Percentiles rank a stretch among this genome's conserved stretches.
These are phyloP conservation scores for Macrobrachium nipponense DNA, from an alignment of 1,140 invertebrate species.

Conservation along the genomic window DNA sequence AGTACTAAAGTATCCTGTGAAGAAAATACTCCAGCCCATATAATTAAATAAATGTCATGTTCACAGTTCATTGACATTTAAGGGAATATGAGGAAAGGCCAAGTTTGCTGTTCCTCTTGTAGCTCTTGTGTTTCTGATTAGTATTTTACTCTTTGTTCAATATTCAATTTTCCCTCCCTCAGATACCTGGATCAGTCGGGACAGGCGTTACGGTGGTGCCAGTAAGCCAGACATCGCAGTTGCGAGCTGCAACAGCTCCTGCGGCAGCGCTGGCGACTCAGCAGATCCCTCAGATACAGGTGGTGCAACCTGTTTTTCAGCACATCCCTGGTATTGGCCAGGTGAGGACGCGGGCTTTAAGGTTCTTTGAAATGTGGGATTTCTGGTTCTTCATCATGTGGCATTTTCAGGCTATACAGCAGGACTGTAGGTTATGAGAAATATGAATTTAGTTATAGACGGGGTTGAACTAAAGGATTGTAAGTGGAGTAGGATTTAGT, in stretches of 20 bases:
- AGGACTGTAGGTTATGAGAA: too few species aligned
- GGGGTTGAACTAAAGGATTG: too few species aligned
- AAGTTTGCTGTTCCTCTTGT: too few species aligned
- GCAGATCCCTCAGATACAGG: conserved; percentile 66
- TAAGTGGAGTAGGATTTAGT: too few species aligned
- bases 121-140: too few species aligned
- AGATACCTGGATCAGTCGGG: conserved; percentile 43
- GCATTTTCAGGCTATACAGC: background rate
- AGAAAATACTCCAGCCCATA: too few species aligned
- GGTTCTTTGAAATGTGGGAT: conserved; percentile 69
- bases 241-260: conserved; percentile 64
- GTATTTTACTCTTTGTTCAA: too few species aligned
- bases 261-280: conserved; percentile 65
- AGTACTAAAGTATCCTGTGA: too few species aligned
- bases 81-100: too few species aligned
- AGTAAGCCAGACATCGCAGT: conserved; percentile 47
- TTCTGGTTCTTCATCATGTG: background rate
- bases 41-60: too few species aligned
- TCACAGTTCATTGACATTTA: too few species aligned
- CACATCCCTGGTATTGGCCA: conserved; percentile 80
- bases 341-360: conserved; percentile 68
- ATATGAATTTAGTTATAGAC: too few species aligned
- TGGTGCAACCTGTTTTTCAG: conserved; percentile 71
- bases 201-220: conserved; percentile 51
- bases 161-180: background rate